phyloP scores from a whole-genome alignment of 2,113 vertebrate species.

The Spheniscus mendiculus region DNA sequence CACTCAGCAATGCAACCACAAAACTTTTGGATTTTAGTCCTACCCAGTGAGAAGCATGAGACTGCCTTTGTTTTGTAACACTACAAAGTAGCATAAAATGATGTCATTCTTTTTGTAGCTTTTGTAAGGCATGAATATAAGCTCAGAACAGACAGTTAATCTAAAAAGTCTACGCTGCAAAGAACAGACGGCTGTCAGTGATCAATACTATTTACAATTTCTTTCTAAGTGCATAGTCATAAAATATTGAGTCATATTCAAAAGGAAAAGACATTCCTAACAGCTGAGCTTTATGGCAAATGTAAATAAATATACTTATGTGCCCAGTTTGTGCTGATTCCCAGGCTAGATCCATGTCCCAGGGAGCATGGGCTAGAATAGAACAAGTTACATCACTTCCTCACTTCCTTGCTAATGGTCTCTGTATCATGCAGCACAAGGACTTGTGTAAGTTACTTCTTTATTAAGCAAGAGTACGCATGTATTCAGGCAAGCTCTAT shows the following conservation, averaged over 20 bases:
- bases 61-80: neutral
- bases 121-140: neutral
- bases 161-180: neutral
- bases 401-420: neutral
- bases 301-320: neutral
- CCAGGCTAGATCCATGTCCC: neutral
- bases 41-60: neutral
- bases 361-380: neutral
- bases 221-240: neutral
- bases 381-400: neutral
- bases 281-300: neutral
- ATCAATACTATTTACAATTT: neutral
- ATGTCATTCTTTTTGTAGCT: neutral
- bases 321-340: neutral
- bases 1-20: neutral
- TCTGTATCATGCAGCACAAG: neutral
- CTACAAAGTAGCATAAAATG: neutral
- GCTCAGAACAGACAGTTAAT: neutral
- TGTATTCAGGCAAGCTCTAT: neutral
- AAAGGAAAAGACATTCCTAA: neutral
- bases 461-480: neutral
- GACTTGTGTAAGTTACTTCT: neutral
- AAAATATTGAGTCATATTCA: neutral
- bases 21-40: neutral
- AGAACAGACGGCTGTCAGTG: neutral